phyloP scores from a whole-genome alignment of 2,888 invertebrate species.

The Acanthacorydalis orientalis region DNA sequence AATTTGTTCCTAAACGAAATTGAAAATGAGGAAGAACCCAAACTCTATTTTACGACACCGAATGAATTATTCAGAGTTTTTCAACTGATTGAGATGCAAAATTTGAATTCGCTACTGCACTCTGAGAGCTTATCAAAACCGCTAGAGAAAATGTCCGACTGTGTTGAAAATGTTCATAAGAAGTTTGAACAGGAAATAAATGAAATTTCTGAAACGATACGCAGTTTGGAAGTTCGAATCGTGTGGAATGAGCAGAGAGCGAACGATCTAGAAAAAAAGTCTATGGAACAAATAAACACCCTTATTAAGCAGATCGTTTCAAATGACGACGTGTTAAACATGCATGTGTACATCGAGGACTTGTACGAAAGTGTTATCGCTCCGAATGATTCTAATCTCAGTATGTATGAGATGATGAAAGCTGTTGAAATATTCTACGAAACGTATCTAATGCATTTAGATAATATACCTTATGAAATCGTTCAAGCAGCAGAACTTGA shows the following conservation, averaged over 20 bases:
- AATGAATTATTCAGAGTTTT: constrained; percentile 37
- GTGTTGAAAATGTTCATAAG: constrained; percentile 27
- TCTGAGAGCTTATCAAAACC: constrained; percentile 37
- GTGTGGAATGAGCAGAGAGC: constrained; percentile 33
- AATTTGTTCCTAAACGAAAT: constrained; percentile 32
- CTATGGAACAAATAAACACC: constrained; percentile 34
- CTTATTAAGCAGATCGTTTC: constrained; percentile 38
- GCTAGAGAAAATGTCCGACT: constrained; percentile 29
- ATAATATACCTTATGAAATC: constrained; percentile 33
- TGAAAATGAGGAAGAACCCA: constrained; percentile 27
- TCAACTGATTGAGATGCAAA: constrained; percentile 41
- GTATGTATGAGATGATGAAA: constrained; percentile 36
- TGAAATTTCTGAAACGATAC: constrained; percentile 24
- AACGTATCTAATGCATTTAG: constrained; percentile 31
- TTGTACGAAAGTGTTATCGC: constrained; percentile 40
- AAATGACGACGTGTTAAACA: constrained; percentile 35
- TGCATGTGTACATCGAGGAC: constrained; percentile 42
- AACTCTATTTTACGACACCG: constrained; percentile 38
- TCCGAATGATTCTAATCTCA: constrained; percentile 38
- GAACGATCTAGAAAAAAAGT: constrained; percentile 31
- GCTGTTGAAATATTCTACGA: constrained; percentile 38
- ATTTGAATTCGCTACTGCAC: constrained; percentile 42
- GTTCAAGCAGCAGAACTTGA: constrained; percentile 34
- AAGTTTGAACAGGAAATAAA: constrained; percentile 23
- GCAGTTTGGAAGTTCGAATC: constrained; percentile 25